phyloP scores from a whole-genome alignment of 2,797 vertebrate genomes.

The Tinamus major region DNA sequence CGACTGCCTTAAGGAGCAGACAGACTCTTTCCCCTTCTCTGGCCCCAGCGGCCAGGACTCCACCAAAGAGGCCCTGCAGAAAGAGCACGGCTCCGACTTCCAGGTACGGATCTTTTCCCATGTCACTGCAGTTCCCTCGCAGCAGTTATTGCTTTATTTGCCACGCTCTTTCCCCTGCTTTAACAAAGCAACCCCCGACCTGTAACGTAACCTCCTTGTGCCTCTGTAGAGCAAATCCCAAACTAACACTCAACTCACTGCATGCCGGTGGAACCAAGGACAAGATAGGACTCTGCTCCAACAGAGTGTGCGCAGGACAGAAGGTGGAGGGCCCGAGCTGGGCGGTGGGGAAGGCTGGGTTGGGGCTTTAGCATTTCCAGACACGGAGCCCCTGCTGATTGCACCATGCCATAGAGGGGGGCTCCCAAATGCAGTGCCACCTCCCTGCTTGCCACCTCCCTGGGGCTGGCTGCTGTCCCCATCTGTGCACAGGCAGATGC shows the following conservation, averaged over 20 bases:
- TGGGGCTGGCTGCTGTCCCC: neutral
- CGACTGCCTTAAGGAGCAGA: conserved; percentile 77
- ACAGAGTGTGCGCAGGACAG: conserved; percentile 75
- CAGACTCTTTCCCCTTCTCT: conserved; percentile 77
- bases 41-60: conserved; percentile 70
- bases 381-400: neutral
- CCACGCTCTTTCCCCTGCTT: conserved; percentile 72
- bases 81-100: conserved; percentile 79
- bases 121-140: neutral
- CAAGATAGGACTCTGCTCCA: conserved; percentile 81
- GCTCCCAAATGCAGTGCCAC: neutral
- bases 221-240: conserved; percentile 52
- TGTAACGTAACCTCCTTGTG: conserved; percentile 41
- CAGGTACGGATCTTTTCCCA: conserved; percentile 83
- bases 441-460: neutral
- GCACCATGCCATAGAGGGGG: neutral
- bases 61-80: conserved; percentile 80
- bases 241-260: conserved; percentile 72
- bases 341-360: neutral
- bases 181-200: conserved; percentile 37
- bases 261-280: conserved; percentile 74
- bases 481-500: neutral
- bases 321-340: neutral
- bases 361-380: neutral
- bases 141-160: conserved; percentile 71